Conservation (phyloP, 2,797 vertebrate genomes). For the Peromyscus eremicus region DNA sequence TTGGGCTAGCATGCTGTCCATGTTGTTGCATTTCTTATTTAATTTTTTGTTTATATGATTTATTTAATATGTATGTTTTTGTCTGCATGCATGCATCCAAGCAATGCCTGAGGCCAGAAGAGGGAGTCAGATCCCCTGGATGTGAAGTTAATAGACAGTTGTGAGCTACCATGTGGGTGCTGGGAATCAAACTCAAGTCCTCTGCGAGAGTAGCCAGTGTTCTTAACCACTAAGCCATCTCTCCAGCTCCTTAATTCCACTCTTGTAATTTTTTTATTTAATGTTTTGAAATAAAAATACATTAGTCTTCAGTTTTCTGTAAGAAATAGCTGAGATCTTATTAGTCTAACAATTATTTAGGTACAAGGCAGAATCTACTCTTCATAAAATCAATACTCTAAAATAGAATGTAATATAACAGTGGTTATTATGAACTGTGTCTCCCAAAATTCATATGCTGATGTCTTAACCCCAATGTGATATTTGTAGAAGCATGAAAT, state of each 20-base stretch:
- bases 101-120: background rate
- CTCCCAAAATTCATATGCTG: background rate
- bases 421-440: background rate
- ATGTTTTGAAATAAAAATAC: constrained; percentile 42
- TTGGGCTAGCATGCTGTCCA: background rate
- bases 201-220: background rate
- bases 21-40: background rate
- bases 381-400: background rate
- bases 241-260: constrained; percentile 3
- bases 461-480: background rate
- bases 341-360: constrained; percentile 27
- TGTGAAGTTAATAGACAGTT: background rate
- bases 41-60: background rate
- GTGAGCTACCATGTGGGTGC: background rate
- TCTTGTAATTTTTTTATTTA: background rate
- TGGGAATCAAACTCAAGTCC: background rate
- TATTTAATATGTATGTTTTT: background rate
- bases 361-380: constrained; percentile 2
- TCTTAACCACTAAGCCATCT: background rate
- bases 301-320: background rate
- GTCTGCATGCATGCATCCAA: background rate
- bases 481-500: background rate
- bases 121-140: background rate
- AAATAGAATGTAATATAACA: constrained; percentile 26
- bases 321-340: constrained; percentile 35